Conservation (phyloP, 2,888 invertebrate species). For the Pammene fasciana region DNA sequence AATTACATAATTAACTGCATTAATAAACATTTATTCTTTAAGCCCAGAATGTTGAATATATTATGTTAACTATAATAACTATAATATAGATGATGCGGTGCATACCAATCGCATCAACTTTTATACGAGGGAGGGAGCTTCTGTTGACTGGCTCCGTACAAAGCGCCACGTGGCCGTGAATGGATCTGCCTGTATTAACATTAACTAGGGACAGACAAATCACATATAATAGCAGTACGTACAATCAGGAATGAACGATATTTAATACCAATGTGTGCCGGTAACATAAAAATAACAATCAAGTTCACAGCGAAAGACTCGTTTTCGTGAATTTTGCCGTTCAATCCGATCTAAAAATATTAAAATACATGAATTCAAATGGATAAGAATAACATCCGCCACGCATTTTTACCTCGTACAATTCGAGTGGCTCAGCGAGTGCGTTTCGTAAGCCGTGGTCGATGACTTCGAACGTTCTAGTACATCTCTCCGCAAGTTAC, state of each 20-base stretch:
- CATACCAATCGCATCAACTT: conserved; percentile 3
- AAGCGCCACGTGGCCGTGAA: conserved; percentile 24
- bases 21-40: too few relatives aligned
- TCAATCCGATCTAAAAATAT: neutral
- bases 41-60: conserved; percentile 9
- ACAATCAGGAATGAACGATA: neutral
- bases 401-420: conserved; percentile 46
- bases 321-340: neutral
- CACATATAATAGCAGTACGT: neutral
- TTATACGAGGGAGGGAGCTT: conserved; percentile 7
- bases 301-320: neutral
- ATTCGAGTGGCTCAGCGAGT: conserved; percentile 60
- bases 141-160: conserved; percentile 10
- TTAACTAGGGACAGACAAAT: conserved; percentile 3
- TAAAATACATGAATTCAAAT: conserved; percentile 29
- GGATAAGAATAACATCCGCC: conserved; percentile 14
- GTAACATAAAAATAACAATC: neutral
- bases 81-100: conserved; percentile 8
- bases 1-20: too few relatives aligned
- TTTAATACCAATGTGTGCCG: neutral
- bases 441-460: conserved; percentile 81
- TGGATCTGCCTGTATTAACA: neutral
- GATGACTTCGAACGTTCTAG: conserved; percentile 83
- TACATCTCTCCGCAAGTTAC: conserved; percentile 74
- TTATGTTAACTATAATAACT: conserved; percentile 1